Evolutionary conservation across 2,113 vertebrate genomes (phyloP).

Genomic region (Himantopus leucocephalus): DNA sequence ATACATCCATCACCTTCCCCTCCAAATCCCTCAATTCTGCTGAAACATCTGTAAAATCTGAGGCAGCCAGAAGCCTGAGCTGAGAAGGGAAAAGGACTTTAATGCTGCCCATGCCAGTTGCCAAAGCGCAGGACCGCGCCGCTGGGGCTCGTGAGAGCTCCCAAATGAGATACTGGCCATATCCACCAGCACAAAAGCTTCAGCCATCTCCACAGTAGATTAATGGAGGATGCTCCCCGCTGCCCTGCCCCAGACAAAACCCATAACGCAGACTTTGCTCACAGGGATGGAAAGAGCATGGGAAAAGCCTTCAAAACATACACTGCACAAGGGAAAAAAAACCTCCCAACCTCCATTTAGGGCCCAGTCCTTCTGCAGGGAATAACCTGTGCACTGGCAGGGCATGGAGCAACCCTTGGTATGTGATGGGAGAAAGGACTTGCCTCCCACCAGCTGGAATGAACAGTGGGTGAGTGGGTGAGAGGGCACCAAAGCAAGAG

Average conservation of each 20-base stretch:
- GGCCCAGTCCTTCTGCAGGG: accelerated
- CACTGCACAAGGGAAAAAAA: not conserved
- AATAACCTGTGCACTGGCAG: not conserved
- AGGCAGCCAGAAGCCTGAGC: not conserved
- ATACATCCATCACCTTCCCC: not conserved
- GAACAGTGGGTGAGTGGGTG: accelerated
- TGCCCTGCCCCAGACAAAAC: not conserved
- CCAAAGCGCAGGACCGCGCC: not conserved
- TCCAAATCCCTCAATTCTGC: not conserved
- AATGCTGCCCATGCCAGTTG: accelerated
- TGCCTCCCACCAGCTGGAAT: not conserved
- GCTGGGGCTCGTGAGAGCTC: not conserved
- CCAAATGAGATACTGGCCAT: not conserved
- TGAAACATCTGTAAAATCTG: not conserved
- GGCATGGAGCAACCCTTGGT: not conserved
- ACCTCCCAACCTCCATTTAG: accelerated
- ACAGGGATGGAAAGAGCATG: accelerated
- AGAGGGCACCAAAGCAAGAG: not conserved
- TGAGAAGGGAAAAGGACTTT: not conserved
- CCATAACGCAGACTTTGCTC: accelerated
- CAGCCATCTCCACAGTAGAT: accelerated
- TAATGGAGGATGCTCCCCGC: accelerated
- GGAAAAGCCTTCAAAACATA: not conserved
- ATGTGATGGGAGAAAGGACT: not conserved
- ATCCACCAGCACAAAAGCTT: not conserved